These are phyloP conservation scores for Triplophysa dalaica DNA, from an alignment of 2,113 vertebrate genomes.

Conservation along the genomic window DNA sequence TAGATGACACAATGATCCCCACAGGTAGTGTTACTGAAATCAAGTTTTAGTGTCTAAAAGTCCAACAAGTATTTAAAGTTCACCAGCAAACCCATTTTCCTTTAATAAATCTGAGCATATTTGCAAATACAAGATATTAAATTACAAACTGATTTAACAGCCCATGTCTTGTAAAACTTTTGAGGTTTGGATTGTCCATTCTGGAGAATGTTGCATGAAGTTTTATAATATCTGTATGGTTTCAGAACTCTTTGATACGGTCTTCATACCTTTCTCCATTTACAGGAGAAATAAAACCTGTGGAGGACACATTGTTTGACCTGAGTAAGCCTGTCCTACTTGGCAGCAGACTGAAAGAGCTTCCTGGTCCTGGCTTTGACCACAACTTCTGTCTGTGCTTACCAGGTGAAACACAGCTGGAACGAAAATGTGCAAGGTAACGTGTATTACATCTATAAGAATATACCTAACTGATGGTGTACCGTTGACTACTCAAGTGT, in stretches of 20 bases:
- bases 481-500: neutral
- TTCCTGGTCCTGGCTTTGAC: slow-evolving; percentile 83
- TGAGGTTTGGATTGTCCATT: too few relatives aligned
- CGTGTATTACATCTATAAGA: neutral
- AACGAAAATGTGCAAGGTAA: slow-evolving; percentile 80
- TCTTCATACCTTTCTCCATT: neutral
- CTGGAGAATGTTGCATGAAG: too few relatives aligned
- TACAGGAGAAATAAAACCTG: slow-evolving; percentile 81
- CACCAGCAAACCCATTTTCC: too few relatives aligned
- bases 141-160: too few relatives aligned
- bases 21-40: slow-evolving; percentile 68
- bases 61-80: too few relatives aligned
- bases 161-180: too few relatives aligned
- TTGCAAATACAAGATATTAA: too few relatives aligned
- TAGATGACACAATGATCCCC: slow-evolving; percentile 79
- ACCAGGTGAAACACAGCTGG: slow-evolving; percentile 58
- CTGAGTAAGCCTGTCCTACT: slow-evolving; percentile 80
- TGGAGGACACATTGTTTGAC: slow-evolving; percentile 84
- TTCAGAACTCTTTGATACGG: neutral
- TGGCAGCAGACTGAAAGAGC: slow-evolving; percentile 78
- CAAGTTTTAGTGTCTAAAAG: neutral
- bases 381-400: slow-evolving; percentile 90
- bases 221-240: neutral
- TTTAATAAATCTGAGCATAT: too few relatives aligned
- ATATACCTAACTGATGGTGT: neutral